Conservation (phyloP, 2,797 vertebrate species). For the Neopelma chrysocephalum region DNA sequence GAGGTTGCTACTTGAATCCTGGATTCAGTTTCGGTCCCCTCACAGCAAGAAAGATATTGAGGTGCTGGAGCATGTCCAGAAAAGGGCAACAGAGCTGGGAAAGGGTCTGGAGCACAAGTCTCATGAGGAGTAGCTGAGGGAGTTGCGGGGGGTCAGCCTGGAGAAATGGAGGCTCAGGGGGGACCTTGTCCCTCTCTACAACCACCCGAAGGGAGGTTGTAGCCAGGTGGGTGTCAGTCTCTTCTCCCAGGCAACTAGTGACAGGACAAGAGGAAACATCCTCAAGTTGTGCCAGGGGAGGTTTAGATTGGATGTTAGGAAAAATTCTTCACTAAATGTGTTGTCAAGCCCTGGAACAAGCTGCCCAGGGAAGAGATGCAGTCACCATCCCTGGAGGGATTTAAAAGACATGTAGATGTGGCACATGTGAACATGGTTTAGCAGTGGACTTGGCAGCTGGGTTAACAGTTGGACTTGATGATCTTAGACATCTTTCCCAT, state of each 20-base stretch:
- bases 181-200: neutral
- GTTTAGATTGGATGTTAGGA: neutral
- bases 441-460: neutral
- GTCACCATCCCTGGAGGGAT: too few species aligned
- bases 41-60: neutral
- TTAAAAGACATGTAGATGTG: neutral
- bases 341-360: neutral
- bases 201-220: neutral
- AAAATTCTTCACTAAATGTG: neutral
- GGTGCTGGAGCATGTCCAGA: neutral
- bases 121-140: accelerated
- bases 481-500: neutral
- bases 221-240: neutral
- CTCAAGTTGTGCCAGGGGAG: neutral
- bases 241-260: neutral
- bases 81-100: neutral
- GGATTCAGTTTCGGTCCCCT: neutral
- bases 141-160: accelerated
- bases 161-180: neutral
- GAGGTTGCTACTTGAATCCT: neutral
- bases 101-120: neutral
- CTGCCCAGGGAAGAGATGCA: neutral
- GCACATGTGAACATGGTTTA: neutral
- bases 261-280: neutral
- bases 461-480: accelerated